A percentile compares a stretch with the other conserved stretches of the same genome.
Evolutionary conservation across 1,140 invertebrate genomes (phyloP).

Genomic region (Eufriesea mexicana): DNA sequence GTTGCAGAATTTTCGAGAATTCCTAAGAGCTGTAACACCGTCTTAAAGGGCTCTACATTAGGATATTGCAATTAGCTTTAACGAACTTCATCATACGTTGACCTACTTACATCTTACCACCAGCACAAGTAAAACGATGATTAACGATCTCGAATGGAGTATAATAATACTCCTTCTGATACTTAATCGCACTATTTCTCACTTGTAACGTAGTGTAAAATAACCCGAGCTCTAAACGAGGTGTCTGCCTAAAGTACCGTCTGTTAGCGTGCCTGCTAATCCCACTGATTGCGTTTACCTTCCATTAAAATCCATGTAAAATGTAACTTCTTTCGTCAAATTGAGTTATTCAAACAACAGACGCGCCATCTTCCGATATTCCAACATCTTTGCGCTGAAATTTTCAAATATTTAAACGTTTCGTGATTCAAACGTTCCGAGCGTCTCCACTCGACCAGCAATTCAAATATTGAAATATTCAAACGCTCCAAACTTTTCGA

Average conservation of each 20-base stretch:
- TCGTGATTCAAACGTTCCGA: no score
- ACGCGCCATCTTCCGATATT: no score
- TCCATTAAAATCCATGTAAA: neutral
- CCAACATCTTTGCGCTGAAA: neutral
- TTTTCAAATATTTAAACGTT: neutral
- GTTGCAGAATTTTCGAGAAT: neutral
- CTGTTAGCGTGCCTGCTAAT: neutral
- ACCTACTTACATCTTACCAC: conserved; percentile 42
- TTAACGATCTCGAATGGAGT: conserved; percentile 30
- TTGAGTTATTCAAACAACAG: no score
- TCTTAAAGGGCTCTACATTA: conserved; percentile 31
- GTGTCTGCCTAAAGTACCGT: neutral
- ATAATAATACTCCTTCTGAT: neutral
- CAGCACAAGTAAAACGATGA: conserved; percentile 27
- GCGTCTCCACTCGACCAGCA: no score
- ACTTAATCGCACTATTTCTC: conserved; percentile 2
- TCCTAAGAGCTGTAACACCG: neutral
- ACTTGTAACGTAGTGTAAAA: neutral
- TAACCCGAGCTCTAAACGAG: neutral
- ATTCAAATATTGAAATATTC: neutral
- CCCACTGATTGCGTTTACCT: neutral
- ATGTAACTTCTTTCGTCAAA: no score
- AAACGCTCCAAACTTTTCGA: neutral
- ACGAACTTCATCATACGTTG: conserved; percentile 46
- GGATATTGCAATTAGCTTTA: conserved; percentile 55